These are phyloP conservation scores for Oligia fasciuncula DNA, from an alignment of 2,888 invertebrate species.

Conservation along the genomic window DNA sequence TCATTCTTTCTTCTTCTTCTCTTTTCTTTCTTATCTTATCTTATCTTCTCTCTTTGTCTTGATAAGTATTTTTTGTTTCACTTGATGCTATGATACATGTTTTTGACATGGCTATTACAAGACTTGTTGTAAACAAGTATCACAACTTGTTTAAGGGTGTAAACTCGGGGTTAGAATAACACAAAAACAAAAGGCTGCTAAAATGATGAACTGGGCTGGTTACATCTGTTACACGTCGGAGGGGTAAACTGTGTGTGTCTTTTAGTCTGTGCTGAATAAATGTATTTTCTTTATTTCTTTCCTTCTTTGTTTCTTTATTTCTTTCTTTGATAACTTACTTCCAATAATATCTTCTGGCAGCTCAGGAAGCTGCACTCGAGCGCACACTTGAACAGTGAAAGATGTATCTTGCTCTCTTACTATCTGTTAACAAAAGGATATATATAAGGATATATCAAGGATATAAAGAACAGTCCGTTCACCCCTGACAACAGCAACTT, in stretches of 20 bases:
- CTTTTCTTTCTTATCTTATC: no score
- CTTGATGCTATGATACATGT: neutral
- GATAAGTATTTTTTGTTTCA: no score
- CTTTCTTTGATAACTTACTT: conserved; percentile 67
- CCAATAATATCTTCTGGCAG: conserved; percentile 61
- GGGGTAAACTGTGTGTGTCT: neutral
- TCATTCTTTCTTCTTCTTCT: no score
- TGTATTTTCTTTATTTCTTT: neutral
- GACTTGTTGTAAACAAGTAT: neutral
- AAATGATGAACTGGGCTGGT: no score
- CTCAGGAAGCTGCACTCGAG: conserved; percentile 63
- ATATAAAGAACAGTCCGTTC: neutral
- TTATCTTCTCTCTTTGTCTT: no score
- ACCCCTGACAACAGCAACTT: neutral
- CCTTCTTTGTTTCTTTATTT: neutral
- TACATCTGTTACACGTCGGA: neutral
- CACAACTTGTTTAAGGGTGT: neutral
- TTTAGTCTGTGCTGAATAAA: no score
- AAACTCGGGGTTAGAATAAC: neutral
- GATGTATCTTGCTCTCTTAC: conserved; percentile 68
- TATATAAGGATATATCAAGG: no score
- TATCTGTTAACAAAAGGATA: conserved; percentile 75
- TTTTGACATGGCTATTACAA: neutral
- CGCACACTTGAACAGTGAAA: conserved; percentile 70
- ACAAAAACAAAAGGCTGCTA: neutral